A percentile compares a stretch with the other conserved stretches of the same genome.
phyloP scores from a whole-genome alignment of 2,797 vertebrate species.

The Amazonetta brasiliensis region DNA sequence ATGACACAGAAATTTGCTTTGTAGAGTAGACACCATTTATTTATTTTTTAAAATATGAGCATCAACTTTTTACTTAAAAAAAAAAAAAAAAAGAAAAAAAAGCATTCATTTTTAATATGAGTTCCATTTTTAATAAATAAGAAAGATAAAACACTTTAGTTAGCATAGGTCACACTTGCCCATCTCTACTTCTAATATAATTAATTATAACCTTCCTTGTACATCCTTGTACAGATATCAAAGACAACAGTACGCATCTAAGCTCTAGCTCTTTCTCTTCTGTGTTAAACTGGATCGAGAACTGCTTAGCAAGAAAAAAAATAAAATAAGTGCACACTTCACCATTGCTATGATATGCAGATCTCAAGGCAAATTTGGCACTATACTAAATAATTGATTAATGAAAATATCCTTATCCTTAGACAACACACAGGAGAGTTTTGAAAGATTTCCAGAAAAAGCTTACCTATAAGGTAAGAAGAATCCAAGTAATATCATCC shows the following conservation, averaged over 20 bases:
- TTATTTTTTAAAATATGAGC: not conserved
- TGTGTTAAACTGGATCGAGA: not conserved
- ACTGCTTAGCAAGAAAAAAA: not conserved
- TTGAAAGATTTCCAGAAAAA: not conserved
- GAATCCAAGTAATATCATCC: not conserved
- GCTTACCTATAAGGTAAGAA: not conserved
- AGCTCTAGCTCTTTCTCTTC: not conserved
- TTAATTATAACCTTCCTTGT: not conserved
- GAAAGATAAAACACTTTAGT: not conserved
- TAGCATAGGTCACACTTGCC: not conserved
- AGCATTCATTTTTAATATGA: not conserved
- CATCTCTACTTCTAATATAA: not conserved
- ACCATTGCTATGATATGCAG: fast-evolving
- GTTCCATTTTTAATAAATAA: not conserved
- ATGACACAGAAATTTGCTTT: not conserved
- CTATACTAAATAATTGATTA: not conserved
- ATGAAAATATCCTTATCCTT: not conserved
- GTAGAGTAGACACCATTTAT: no score
- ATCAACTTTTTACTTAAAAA: not conserved
- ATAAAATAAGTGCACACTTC: not conserved
- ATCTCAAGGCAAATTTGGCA: not conserved
- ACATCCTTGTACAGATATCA: no score
- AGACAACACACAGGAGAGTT: not conserved
- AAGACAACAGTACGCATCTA: not conserved
- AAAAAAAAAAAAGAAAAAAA: not conserved